phyloP scores from a whole-genome alignment of 2,113 vertebrate genomes.

The Catharus minimus region DNA sequence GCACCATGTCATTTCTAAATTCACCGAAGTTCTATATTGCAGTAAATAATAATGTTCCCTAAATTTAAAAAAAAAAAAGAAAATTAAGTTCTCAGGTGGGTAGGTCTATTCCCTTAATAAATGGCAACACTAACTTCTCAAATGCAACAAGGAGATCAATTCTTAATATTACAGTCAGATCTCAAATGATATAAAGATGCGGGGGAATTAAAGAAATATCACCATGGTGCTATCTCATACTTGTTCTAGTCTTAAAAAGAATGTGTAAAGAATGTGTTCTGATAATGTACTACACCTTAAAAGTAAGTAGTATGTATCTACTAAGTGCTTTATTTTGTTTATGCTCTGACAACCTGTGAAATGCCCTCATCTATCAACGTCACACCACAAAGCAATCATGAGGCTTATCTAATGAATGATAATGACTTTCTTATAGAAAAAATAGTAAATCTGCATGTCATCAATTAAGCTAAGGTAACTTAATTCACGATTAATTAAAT shows the following conservation, averaged over 20 bases:
- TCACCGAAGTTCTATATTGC: not conserved
- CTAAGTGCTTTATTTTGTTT: constrained; percentile 6
- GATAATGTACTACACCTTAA: not conserved
- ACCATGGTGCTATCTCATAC: not conserved
- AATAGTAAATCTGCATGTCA: not conserved
- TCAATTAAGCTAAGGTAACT: constrained; percentile 12
- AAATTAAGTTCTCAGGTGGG: not conserved
- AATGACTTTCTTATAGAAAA: constrained; percentile 24
- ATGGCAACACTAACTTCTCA: not conserved
- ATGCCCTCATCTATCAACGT: not conserved
- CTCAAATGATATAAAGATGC: not conserved
- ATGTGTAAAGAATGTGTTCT: not conserved
- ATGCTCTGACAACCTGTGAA: not conserved
- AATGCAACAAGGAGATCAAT: not conserved
- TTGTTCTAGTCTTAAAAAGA: not conserved
- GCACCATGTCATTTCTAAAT: not conserved
- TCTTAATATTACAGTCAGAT: not conserved
- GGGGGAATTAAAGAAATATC: not conserved
- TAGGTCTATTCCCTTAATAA: not conserved
- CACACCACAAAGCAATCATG: not conserved
- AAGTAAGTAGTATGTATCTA: not conserved
- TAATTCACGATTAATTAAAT: constrained; percentile 60
- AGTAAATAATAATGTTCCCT: not conserved
- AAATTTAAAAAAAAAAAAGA: not conserved
- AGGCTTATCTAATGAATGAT: constrained; percentile 39